A percentile compares a stretch with the other conserved stretches of the same genome.
Evolutionary conservation across 2,888 invertebrate species (phyloP).

Genomic region (Spialia ferax): DNA sequence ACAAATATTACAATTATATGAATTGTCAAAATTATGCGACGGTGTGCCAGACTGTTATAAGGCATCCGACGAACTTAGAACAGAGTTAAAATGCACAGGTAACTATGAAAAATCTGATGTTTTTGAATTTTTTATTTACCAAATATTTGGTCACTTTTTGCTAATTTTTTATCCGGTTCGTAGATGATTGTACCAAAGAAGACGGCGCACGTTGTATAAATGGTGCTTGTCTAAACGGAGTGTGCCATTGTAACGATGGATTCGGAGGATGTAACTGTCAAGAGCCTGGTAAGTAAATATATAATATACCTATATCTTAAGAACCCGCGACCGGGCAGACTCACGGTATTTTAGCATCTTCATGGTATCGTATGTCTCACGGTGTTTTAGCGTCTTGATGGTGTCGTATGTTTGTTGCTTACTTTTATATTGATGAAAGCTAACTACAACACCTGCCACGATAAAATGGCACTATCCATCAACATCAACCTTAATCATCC

Average conservation of each 20-base stretch:
- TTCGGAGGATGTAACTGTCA: conserved; percentile 98
- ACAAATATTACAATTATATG: conserved; percentile 97
- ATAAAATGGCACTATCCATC: too few species aligned
- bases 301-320: too few species aligned
- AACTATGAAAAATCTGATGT: conserved; percentile 84
- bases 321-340: too few species aligned
- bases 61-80: conserved; percentile 96
- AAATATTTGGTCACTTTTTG: conserved; percentile 50
- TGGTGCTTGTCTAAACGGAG: conserved; percentile 96
- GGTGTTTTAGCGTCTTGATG: too few species aligned
- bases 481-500: too few species aligned
- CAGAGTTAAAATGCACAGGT: conserved; percentile 98
- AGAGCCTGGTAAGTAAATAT: conserved; percentile 91
- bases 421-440: too few species aligned
- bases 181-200: conserved; percentile 97
- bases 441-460: too few species aligned
- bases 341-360: too few species aligned
- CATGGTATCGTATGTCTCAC: too few species aligned
- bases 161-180: neutral
- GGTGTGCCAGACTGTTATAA: conserved; percentile 95
- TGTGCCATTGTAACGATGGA: conserved; percentile 98
- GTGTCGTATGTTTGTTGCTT: too few species aligned
- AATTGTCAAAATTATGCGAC: conserved; percentile 98
- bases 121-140: conserved; percentile 90
- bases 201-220: conserved; percentile 96